Evolutionary conservation across 2,797 vertebrate species (phyloP).

Genomic region (Moxostoma hubbsi): DNA sequence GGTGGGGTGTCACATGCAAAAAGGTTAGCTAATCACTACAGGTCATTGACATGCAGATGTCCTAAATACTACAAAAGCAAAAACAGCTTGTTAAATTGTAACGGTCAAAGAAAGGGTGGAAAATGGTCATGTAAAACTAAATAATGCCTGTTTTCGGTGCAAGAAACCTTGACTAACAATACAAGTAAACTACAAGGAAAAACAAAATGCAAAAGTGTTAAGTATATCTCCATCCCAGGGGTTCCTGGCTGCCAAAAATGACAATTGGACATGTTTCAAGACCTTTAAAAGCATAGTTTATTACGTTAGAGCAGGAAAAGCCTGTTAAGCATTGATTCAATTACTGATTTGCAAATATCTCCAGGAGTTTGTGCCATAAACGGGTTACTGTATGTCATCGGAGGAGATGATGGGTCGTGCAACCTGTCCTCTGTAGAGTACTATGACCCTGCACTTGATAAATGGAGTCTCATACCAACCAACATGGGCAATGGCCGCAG

Average conservation of each 20-base stretch:
- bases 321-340: not conserved
- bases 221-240: not conserved
- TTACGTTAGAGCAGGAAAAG: not conserved
- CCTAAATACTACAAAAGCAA: too few species aligned
- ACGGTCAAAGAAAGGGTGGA: not conserved
- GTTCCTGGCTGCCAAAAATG: not conserved
- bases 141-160: too few species aligned
- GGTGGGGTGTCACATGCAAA: too few species aligned
- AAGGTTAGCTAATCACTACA: too few species aligned
- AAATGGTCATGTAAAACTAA: too few species aligned
- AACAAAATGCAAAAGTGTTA: too few species aligned
- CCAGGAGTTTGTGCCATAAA: conserved; percentile 93
- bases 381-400: conserved; percentile 93
- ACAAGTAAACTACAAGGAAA: too few species aligned
- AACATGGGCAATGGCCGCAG: conserved; percentile 97
- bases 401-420: conserved; percentile 95
- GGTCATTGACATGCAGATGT: too few species aligned
- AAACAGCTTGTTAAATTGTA: not conserved
- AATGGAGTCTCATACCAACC: conserved; percentile 91
- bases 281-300: not conserved
- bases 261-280: not conserved
- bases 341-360: not conserved
- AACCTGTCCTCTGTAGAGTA: conserved; percentile 95
- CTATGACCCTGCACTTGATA: conserved; percentile 91
- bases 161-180: too few species aligned